These are phyloP conservation scores for Camarhynchus parvulus DNA, from an alignment of 2,113 vertebrate species.

Conservation along the genomic window DNA sequence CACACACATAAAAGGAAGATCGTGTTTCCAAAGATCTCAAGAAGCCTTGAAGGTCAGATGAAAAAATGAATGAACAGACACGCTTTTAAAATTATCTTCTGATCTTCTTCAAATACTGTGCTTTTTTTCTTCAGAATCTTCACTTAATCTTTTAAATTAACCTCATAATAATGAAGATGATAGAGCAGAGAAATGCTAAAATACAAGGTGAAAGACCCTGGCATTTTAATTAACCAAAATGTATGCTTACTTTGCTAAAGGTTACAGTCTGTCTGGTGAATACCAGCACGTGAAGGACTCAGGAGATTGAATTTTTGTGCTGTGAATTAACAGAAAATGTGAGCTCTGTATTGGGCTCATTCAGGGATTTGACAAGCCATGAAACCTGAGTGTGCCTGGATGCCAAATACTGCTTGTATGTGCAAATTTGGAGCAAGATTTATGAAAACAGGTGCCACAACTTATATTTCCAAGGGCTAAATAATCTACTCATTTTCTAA, in stretches of 20 bases:
- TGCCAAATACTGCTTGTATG: no score
- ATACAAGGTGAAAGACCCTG: background rate
- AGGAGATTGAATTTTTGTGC: background rate
- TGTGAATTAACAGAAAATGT: background rate
- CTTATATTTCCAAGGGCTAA: background rate
- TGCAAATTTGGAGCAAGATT: background rate
- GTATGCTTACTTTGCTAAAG: background rate
- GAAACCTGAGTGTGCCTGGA: background rate
- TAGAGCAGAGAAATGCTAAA: background rate
- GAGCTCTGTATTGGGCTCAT: background rate
- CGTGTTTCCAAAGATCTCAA: background rate
- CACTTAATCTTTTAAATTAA: constrained; percentile 13
- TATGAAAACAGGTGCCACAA: background rate
- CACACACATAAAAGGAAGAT: background rate
- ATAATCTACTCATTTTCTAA: background rate
- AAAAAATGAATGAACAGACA: background rate
- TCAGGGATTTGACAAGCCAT: background rate
- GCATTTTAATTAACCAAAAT: constrained; percentile 7
- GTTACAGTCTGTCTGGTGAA: background rate
- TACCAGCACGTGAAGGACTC: background rate
- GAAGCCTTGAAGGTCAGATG: background rate
- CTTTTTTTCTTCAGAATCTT: background rate
- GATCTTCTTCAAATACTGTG: background rate
- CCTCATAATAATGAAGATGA: background rate
- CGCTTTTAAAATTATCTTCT: background rate